A percentile compares a stretch with the other conserved stretches of the same genome.
These are phyloP conservation scores for Alfaro cultratus DNA, from an alignment of 2,797 vertebrate genomes.

Conservation along the genomic window DNA sequence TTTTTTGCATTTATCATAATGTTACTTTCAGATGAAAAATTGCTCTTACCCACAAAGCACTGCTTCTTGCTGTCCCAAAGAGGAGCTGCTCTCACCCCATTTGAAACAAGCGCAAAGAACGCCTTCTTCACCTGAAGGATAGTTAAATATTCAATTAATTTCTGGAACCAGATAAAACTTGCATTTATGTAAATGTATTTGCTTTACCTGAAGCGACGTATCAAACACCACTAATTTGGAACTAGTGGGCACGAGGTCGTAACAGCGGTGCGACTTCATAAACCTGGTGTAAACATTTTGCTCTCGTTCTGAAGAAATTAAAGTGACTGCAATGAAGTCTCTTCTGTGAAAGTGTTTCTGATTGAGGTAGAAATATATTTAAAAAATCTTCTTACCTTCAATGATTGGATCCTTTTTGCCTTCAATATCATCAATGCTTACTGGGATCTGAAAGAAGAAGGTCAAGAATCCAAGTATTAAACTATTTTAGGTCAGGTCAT, in stretches of 20 bases:
- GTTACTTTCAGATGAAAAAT: slow-evolving; percentile 13
- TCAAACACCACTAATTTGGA: slow-evolving; percentile 98
- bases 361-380: background rate
- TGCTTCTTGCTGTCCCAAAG: slow-evolving; percentile 98
- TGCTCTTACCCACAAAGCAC: slow-evolving; percentile 92
- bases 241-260: slow-evolving; percentile 97
- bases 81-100: slow-evolving; percentile 94
- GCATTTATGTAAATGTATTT: background rate
- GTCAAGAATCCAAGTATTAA: background rate
- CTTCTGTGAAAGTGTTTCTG: background rate
- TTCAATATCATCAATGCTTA: slow-evolving; percentile 79
- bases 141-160: slow-evolving; percentile 1
- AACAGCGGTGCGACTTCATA: slow-evolving; percentile 97
- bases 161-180: background rate
- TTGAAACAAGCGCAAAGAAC: slow-evolving; percentile 97
- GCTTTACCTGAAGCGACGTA: slow-evolving; percentile 92
- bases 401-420: slow-evolving; percentile 74
- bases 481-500: background rate
- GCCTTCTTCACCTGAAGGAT: slow-evolving; percentile 93
- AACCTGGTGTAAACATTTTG: slow-evolving; percentile 91
- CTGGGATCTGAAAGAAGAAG: slow-evolving; percentile 74
- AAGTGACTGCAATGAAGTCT: background rate
- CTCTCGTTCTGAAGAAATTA: slow-evolving; percentile 78
- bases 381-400: slow-evolving; percentile 71
- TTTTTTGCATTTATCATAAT: background rate